Base-by-base conservation (phyloP, 2,888 invertebrate genomes). In the Gari tellinella region DNA sequence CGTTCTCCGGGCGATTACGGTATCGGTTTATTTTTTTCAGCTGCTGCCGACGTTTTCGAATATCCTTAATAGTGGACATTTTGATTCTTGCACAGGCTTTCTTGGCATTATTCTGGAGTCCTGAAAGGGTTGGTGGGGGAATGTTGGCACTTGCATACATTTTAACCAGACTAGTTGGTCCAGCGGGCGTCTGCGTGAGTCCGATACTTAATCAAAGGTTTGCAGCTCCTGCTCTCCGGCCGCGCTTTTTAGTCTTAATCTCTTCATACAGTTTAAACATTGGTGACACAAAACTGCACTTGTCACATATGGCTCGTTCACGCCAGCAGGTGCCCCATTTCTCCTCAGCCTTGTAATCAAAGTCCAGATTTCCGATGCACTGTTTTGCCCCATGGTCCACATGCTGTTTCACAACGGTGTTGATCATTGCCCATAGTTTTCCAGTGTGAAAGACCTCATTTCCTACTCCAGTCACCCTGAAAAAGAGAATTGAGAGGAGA, bases 181-280 rank as follows among this genome's bases (percentile, higher is more conserved):
- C 31, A 2, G 37, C 19, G n/a, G 37, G 43, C 2, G 58, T 31
- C 37, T 58, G 46, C 7, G 48, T 58, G 37, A 48, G 5, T 12
- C 48, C 60, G 15, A 58, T 45, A 19, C 15, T 45, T 8, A 58
- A 23, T 23, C 58, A 46, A 17, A 25, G n/a, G n/a, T 58, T 58
- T 8, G 23, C 58, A 37, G 58, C 48, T 1, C 46, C 58, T 3
- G 48, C 12, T 23, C 48, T 58, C 7, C 19, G 17, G 14, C 58
- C 58, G 4, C 17, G 58, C 14, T 31, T n/a, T n/a, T 17, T 12
- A 2, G 58, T 26, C 1, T 26, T 19, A 1, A 58, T 21, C 37
- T 48, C 46, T 37, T 12, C n/a, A 48, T 46, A 58, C 58, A 58
- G 17, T 3, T 58, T 58, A 19, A 26, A 58, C 26, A 43, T 25